Evolutionary conservation across 2,113 vertebrate species (phyloP).

Genomic region (Carassius carassius): DNA sequence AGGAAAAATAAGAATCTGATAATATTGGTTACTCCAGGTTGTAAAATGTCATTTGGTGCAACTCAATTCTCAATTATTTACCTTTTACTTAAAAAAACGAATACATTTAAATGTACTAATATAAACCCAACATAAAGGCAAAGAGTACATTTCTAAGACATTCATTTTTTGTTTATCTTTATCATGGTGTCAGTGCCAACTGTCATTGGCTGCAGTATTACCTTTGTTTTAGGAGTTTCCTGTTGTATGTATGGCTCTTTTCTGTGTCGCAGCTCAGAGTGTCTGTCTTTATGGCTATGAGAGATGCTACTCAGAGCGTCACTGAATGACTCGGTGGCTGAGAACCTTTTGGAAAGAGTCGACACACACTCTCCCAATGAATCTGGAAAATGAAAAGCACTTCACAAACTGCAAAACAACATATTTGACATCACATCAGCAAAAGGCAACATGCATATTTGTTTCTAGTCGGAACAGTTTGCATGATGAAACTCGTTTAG

Average conservation of each 20-base stretch:
- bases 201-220: slow-evolving; percentile 55
- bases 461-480: not conserved
- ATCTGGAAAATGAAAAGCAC: slow-evolving; percentile 60
- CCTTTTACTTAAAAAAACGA: not conserved
- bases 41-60: not conserved
- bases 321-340: slow-evolving; percentile 69
- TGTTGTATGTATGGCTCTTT: slow-evolving; percentile 67
- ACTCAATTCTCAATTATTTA: not conserved
- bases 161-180: not conserved
- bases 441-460: slow-evolving; percentile 28
- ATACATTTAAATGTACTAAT: not conserved
- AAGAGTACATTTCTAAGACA: not conserved
- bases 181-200: not conserved
- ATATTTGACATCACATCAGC: not conserved
- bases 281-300: slow-evolving; percentile 71
- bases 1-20: not conserved
- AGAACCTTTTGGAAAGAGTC: slow-evolving; percentile 74
- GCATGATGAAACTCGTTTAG: not conserved
- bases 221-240: slow-evolving; percentile 72
- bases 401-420: not conserved
- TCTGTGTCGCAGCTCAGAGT: slow-evolving; percentile 74
- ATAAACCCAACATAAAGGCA: not conserved
- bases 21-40: not conserved
- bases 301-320: slow-evolving; percentile 68
- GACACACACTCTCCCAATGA: slow-evolving; percentile 78